Percentiles rank a stretch among this genome's conserved stretches.
Evolutionary conservation across 2,888 invertebrate species (phyloP).

Genomic region (Pelosia muscerda): DNA sequence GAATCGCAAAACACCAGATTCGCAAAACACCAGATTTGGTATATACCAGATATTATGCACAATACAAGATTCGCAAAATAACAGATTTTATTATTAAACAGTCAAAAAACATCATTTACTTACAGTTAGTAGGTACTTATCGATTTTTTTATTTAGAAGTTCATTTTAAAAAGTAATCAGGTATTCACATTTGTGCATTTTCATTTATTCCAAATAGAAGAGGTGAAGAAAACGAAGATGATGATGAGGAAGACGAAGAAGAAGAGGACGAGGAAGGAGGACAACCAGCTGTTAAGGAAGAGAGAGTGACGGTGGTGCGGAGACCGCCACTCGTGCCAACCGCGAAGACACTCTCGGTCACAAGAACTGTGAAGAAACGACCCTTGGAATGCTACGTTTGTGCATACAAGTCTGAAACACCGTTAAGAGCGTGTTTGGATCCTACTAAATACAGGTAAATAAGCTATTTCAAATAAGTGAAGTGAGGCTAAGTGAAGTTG

Average conservation of each 20-base stretch:
- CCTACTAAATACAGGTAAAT: conserved; percentile 75
- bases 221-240: conserved; percentile 53
- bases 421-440: conserved; percentile 74
- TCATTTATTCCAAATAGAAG: conserved; percentile 32
- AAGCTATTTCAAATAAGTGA: neutral
- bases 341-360: conserved; percentile 49
- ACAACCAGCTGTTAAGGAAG: conserved; percentile 40
- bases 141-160: too few species aligned
- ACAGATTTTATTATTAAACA: too few species aligned
- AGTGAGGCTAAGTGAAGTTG: neutral
- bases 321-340: conserved; percentile 50
- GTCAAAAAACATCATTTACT: too few species aligned
- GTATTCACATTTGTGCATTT: neutral
- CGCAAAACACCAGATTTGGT: too few species aligned
- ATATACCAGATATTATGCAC: too few species aligned
- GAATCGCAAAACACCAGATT: too few species aligned
- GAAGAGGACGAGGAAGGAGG: conserved; percentile 61
- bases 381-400: conserved; percentile 80
- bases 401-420: conserved; percentile 73
- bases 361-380: conserved; percentile 65
- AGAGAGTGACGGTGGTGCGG: conserved; percentile 47
- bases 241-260: conserved; percentile 66
- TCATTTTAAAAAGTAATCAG: neutral
- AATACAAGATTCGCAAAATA: too few species aligned
- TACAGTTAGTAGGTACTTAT: too few species aligned